phyloP scores from a whole-genome alignment of 2,888 invertebrate species.

The Drosophila seclusa region DNA sequence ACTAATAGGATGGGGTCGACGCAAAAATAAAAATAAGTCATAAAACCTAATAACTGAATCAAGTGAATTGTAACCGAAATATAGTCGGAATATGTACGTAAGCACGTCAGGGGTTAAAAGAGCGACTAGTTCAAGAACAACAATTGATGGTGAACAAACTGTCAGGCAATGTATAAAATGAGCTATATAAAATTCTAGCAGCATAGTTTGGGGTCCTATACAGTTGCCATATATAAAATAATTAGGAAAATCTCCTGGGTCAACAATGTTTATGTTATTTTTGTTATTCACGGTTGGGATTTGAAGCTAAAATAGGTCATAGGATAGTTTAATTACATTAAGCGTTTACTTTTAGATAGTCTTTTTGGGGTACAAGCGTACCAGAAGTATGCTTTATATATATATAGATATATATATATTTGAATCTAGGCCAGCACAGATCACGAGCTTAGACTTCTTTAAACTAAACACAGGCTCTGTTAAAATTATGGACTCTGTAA shows the following conservation, averaged over 20 bases:
- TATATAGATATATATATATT: neutral
- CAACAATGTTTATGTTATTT: neutral
- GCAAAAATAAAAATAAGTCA: conserved; percentile 43
- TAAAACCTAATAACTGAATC: conserved; percentile 67
- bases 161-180: conserved; percentile 23
- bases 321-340: neutral
- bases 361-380: neutral
- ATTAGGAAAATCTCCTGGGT: conserved; percentile 11
- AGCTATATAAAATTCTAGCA: conserved; percentile 1
- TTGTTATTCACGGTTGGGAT: conserved; percentile 3
- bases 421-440: neutral
- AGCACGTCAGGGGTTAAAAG: conserved; percentile 54
- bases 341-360: neutral
- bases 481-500: neutral
- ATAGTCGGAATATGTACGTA: conserved; percentile 8
- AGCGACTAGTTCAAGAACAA: conserved; percentile 4
- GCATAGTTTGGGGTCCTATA: neutral
- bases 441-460: neutral
- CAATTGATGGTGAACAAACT: neutral
- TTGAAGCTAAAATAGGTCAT: neutral
- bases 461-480: neutral
- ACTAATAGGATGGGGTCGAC: conserved; percentile 27
- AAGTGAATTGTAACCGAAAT: conserved; percentile 39
- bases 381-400: neutral
- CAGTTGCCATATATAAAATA: neutral